Percentiles rank a stretch among this genome's conserved stretches.
Evolutionary conservation across 2,797 vertebrate genomes (phyloP).

Genomic region (Danio albolineatus): DNA sequence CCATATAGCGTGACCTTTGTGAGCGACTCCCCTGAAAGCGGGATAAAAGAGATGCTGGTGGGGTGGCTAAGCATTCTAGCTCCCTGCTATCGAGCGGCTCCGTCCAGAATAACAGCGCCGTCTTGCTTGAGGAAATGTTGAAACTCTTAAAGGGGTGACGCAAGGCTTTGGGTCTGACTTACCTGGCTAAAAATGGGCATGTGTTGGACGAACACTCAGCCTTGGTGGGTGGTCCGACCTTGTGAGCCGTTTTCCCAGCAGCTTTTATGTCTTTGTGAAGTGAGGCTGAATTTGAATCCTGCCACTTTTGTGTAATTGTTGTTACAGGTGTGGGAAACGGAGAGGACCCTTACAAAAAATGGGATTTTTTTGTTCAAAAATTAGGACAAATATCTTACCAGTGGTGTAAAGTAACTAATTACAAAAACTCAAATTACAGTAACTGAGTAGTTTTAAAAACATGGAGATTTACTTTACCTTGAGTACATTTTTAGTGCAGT

Average conservation of each 20-base stretch:
- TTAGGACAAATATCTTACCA: not conserved
- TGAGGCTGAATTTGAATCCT: conserved; percentile 22
- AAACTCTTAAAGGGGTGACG: conserved; percentile 34
- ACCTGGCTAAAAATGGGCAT: conserved; percentile 62
- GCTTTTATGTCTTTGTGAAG: conserved; percentile 51
- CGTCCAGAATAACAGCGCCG: conserved; percentile 22
- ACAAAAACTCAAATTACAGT: too few species aligned
- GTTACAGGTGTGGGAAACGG: not conserved
- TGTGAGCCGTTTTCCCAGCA: not conserved
- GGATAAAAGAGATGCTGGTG: conserved; percentile 39
- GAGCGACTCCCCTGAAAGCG: conserved; percentile 47
- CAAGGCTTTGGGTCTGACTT: conserved; percentile 36
- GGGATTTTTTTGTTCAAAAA: not conserved
- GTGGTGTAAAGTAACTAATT: too few species aligned
- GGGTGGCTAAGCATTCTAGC: conserved; percentile 34
- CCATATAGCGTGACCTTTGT: conserved; percentile 50
- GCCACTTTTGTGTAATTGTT: conserved; percentile 19
- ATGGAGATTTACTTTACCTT: too few species aligned
- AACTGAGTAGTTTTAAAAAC: too few species aligned
- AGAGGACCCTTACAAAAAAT: not conserved
- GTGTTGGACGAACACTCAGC: conserved; percentile 18
- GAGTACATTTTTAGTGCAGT: too few species aligned
- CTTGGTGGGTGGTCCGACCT: conserved; percentile 56
- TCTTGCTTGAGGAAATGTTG: conserved; percentile 34
- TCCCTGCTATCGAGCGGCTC: conserved; percentile 36